Evolutionary conservation across 2,113 vertebrate genomes (phyloP), one percentile per base, ranked within the genome.

Genomic region (Lethenteron camtschaticum): DNA sequence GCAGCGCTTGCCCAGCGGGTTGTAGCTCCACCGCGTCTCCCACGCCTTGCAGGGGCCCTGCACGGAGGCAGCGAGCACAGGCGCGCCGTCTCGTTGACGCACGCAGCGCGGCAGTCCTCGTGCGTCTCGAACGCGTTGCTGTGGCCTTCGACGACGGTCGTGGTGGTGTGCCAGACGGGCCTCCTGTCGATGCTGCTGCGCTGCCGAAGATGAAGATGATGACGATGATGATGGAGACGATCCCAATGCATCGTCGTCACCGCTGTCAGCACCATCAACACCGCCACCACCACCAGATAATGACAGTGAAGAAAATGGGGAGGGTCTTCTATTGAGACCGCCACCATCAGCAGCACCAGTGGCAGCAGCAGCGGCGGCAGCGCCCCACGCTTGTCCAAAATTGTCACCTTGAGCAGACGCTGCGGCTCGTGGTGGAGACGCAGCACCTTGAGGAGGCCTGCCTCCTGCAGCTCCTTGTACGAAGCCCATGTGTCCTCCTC

Each of bases 221-320:
- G 14, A 9, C 10, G 60, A 66, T 66, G 60, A 16, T 66, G 60
- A 10, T 11, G 10, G 20, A 41, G 6, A 41, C 6, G 41, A 41
- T 41, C 41, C 41, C 41, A 41, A 41, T 41, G 41, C 41, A 41
- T 41, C 41, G 41, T 41, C 41, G 41, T 41, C 41, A 41, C 41
- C 5, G 41, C 5, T 41, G 0, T 84, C 82, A 41, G 41, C 41
- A 41, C 41, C 41, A 5, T 5, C 41, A 41, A 41, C 41, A 41
- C 41, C 41, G 41, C 41, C 41, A 6, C 41, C 41, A 41, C 41
- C 41, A 41, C 41, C 41, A 41, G 41, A 41, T 41, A 41, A 41
- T 41, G 41, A 41, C 41, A 41, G 41, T 41, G 41, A 41, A 41
- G 41, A 41, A 41, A 41, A 41, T 41, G 41, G 41, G 41, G 41